Evolutionary conservation across 1,140 invertebrate species (phyloP), one percentile per base, ranked within the genome.

Genomic region (Tachypleus tridentatus): DNA sequence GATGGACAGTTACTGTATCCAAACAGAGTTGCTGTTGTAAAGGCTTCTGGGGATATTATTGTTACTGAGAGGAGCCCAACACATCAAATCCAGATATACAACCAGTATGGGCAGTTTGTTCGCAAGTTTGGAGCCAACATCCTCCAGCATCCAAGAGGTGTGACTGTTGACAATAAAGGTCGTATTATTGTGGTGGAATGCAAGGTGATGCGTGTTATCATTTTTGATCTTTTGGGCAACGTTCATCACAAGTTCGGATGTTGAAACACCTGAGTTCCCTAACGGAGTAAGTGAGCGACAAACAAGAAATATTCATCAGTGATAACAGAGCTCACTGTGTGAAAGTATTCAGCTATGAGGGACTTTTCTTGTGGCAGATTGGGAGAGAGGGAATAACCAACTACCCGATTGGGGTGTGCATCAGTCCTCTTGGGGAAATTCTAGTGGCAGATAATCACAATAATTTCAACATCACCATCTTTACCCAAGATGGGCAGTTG

Each of bases 361-460:
- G 97, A 9, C 84, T 88, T 51, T 98, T 93, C 77, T 82, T 98
- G 59, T 83, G 95, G 5, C 94, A 98, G 76, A 98, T 99, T 74
- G 97, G 97, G 60, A 93, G 95, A 51, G 95, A 98, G 76, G 96
- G 96, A 47, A 88, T 99, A 65, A 99, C 96, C 67, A 99, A 99
- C 75, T 99, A 98, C 77, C 97, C 96, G 0, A 99, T 99, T 72
- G 97, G 96, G 4, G 97, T 99, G 1, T 95, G 95, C 58, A 98
- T 99, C 73, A 98, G 97, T 76, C 85, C 87, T 0, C 86, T 89
- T 51, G 95, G 95, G 54, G 94, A 98, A 76, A 96, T 98, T 63
- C 82, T 98, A 58, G 97, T 99, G 70, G 96, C 96, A 52, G 97
- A 99, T 80, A 99, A 99, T 81, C 96, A 99, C 80, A 99, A 99